Base-by-base conservation (phyloP, 1,140 invertebrate genomes). In the Ylistrum balloti region DNA sequence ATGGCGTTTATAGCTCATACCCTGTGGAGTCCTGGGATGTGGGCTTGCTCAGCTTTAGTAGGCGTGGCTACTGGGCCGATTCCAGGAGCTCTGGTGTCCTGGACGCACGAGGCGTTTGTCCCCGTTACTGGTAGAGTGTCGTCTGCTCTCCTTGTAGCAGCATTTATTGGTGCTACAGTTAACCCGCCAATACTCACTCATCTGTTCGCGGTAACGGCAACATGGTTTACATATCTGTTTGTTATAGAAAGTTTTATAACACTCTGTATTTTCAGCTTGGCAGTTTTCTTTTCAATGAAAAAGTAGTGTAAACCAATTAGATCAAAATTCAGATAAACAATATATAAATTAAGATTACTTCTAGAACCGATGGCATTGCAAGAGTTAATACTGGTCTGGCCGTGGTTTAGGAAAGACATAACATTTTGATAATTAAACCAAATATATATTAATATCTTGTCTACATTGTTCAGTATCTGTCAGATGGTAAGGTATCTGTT, bases 211-310 rank as follows among this genome's bases (percentile, higher is more conserved):
- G 56, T 28, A n/a, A 28, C 20, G 17, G 22, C 56, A 28, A 11
- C 7, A 28, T 74, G 56, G 56, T 74, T 74, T n/a, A 74, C 56
- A 74, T 74, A 74, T 74, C 22, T 74, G 56, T 74, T 74, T 28
- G 17, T 17, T n/a, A 28, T 74, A 17, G 56, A 74, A 74, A 74
- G 56, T 74, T 1, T 74, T 74, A 17, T 74, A 11, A 74, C 56
- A n/a, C 5, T 74, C 28, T 28, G n/a, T 5, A 74, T 74, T 74
- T 74, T 74, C 56, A 74, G 22, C 17, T 28, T 74, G n/a, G 56
- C 56, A 17, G n/a, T 74, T 17, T 5, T 28, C 0, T 17, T 74
- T 5, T n/a, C 41, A 15, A 45, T 1, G 41, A 45, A 45, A 13
- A 45, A 17, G 41, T 1, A 45, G 41, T 38, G 35, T 38, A 5